Conservation (phyloP, 2,888 invertebrate species). For the Sarcophaga variegata region DNA sequence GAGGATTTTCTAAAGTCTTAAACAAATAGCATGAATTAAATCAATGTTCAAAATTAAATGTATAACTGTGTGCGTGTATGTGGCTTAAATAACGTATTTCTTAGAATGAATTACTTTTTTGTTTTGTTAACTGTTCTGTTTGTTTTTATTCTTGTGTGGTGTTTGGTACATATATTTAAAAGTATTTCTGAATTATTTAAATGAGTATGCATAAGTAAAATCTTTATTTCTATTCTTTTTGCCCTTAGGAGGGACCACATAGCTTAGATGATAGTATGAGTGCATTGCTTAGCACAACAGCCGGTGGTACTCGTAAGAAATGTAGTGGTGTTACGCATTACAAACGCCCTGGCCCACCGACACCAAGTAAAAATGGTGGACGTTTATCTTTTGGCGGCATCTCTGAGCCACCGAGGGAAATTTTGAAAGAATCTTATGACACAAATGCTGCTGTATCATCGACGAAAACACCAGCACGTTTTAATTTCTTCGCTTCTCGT, state of each 20-base stretch:
- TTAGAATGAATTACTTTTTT: too few relatives aligned
- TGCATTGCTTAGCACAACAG: conserved; percentile 80
- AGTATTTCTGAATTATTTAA: not conserved
- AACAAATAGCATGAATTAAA: not conserved
- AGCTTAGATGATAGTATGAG: conserved; percentile 80
- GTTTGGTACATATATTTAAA: conserved; percentile 24
- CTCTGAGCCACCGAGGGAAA: conserved; percentile 83
- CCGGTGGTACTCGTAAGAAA: conserved; percentile 81
- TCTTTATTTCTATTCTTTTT: conserved; percentile 23
- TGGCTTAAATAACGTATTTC: too few relatives aligned
- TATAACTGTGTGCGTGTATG: conserved; percentile 13
- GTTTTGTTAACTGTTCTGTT: too few relatives aligned
- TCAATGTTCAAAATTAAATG: not conserved
- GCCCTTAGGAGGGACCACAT: conserved; percentile 75
- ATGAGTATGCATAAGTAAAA: not conserved
- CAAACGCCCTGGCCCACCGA: conserved; percentile 93
- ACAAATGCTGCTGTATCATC: conserved; percentile 80
- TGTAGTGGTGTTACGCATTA: conserved; percentile 87
- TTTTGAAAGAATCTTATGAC: conserved; percentile 83
- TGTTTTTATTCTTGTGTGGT: conserved; percentile 4
- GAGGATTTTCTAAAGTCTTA: not conserved
- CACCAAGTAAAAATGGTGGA: conserved; percentile 92
- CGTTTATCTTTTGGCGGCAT: conserved; percentile 85
- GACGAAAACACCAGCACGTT: conserved; percentile 86
- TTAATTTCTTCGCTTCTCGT: conserved; percentile 84